These are phyloP conservation scores for Didymodactylos carnosus DNA, from an alignment of 2,888 invertebrate species.

Conservation along the genomic window DNA sequence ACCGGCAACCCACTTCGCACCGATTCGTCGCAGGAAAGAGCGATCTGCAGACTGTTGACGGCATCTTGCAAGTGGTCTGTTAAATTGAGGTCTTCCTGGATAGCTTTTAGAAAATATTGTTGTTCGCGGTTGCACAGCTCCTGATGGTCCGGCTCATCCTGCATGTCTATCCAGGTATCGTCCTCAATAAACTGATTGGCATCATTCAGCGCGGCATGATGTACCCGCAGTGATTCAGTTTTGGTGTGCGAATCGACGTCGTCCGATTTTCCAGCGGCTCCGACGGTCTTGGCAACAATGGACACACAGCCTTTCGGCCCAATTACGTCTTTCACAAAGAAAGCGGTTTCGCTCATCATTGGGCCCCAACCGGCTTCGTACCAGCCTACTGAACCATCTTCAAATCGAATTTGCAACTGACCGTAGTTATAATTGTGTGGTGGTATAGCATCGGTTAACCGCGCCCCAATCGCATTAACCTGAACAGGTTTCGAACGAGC, in stretches of 20 bases:
- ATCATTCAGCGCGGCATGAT: neutral
- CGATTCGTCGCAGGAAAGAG: neutral
- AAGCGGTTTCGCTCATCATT: neutral
- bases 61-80: neutral
- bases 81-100: neutral
- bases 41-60: neutral
- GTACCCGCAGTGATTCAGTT: neutral
- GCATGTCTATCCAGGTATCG: neutral
- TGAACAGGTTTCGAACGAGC: neutral
- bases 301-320: neutral
- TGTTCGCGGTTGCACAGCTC: neutral
- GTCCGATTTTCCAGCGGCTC: neutral
- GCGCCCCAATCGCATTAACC: neutral
- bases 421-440: neutral
- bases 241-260: neutral
- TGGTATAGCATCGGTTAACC: neutral
- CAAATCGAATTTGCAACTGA: neutral
- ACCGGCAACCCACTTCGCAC: neutral
- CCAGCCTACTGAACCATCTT: neutral
- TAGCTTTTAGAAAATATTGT: neutral
- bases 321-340: neutral
- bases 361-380: neutral
- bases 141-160: neutral
- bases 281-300: neutral
- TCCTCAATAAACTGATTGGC: neutral